Base-by-base conservation (phyloP, 2,113 vertebrate genomes). In the Peucedramus taeniatus region DNA sequence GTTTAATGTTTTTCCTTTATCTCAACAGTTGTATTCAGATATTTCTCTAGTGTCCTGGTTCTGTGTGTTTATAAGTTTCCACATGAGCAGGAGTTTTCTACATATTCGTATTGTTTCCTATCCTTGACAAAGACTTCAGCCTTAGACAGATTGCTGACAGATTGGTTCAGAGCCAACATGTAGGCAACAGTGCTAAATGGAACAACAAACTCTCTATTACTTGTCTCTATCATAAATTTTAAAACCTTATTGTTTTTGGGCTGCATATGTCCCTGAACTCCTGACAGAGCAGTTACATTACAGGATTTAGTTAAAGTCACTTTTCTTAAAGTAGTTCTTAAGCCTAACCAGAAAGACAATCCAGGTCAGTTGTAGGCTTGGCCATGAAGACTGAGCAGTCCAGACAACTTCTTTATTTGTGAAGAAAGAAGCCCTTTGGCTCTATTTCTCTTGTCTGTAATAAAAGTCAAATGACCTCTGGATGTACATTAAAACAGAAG, bases 291-390 rank as follows among this genome's bases (percentile, higher is more conserved):
- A 57, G 37, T 75, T 63, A 39, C 5, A 23, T 11, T 61, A 24
- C 14, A 83, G 27, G 30, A 75, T 54, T 50, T 61, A 63, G 28
- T 19, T 60, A 45, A 89, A 54, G 11, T 33, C 54, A 42, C n/a
- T 70, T 91, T 81, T 49, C 37, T 49, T 50, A 27, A n/a, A 13
- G 13, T 11, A 63, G 21, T 47, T 63, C 47, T 79, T 70, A 40
- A 78, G 17, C 17, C 20, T 16, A 75, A 13, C 7, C 6, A 33
- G 39, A 44, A 81, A 79, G 39, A 74, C 2, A 68, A 68, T 15
- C 21, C 39, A 66, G 11, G 13, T 50, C 35, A 71, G 6, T 68
- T 2, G 0, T n/a, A 56, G 18, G 12, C 33, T 68, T 2, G 1
- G 12, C 64, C 31, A 60, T 39, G 49, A 57, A 69, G 49, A 75